phyloP scores from a whole-genome alignment of 2,797 vertebrate species.

The Coranthus polyacanthus region DNA sequence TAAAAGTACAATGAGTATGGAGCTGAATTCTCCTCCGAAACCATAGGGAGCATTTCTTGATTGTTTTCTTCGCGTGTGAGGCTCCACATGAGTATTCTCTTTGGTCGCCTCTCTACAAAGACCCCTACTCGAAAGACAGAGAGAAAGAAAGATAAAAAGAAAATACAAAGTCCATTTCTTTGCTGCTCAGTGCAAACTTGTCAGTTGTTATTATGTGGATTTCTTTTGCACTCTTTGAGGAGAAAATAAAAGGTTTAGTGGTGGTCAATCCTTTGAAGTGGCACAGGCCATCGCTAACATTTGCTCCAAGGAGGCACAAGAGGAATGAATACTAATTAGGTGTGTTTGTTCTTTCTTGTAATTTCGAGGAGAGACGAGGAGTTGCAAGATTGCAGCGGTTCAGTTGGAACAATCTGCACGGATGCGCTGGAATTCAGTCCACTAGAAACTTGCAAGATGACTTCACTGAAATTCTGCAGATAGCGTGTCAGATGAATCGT shows the following conservation, averaged over 20 bases:
- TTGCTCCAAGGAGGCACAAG: conserved; percentile 46
- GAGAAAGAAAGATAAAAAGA: conserved; percentile 61
- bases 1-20: conserved; percentile 22
- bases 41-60: conserved; percentile 26
- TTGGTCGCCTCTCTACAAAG: conserved; percentile 68
- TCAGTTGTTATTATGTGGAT: conserved; percentile 68
- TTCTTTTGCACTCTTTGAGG: conserved; percentile 45
- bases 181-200: conserved; percentile 38
- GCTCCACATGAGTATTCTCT: conserved; percentile 67
- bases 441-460: background rate
- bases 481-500: too few species aligned
- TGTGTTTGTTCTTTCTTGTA: background rate
- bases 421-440: conserved; percentile 8
- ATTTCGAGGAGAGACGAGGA: conserved; percentile 27
- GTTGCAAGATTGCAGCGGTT: conserved; percentile 10
- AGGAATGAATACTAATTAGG: conserved; percentile 42
- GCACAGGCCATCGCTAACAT: conserved; percentile 24
- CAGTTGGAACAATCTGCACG: conserved; percentile 8
- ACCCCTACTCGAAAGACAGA: conserved; percentile 35
- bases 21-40: conserved; percentile 30
- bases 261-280: conserved; percentile 68
- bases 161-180: conserved; percentile 62
- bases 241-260: conserved; percentile 59
- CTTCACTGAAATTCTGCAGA: too few species aligned
- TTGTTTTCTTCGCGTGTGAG: conserved; percentile 41